Evolutionary conservation across 2,797 vertebrate genomes (phyloP).

Genomic region (Spea hammondii): DNA sequence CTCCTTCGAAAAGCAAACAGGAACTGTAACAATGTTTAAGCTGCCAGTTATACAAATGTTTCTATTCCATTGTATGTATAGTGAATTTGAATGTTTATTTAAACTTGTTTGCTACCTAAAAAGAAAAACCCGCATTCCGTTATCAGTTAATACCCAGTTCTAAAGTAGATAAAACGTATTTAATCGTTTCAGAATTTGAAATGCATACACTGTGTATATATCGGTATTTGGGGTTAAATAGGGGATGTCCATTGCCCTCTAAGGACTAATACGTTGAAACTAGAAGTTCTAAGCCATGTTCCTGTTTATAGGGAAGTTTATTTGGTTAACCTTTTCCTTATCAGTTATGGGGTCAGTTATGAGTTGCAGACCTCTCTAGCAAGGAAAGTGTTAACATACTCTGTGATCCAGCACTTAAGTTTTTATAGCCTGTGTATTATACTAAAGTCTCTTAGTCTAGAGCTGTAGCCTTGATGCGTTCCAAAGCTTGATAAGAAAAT

Average conservation of each 20-base stretch:
- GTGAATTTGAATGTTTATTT: constrained; percentile 6
- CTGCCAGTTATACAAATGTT: constrained; percentile 22
- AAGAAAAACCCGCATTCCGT: neutral
- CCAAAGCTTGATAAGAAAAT: neutral
- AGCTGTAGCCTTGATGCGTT: constrained; percentile 16
- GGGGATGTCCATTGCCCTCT: too few species aligned
- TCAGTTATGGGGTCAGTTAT: neutral
- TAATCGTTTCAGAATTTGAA: too few species aligned
- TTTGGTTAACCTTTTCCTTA: neutral
- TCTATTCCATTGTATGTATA: constrained; percentile 1
- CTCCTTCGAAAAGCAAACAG: constrained; percentile 15
- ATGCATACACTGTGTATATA: too few species aligned
- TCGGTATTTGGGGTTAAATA: too few species aligned
- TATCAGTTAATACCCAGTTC: neutral
- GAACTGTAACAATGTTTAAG: constrained; percentile 3
- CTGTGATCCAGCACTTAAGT: neutral
- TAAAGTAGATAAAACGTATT: too few species aligned
- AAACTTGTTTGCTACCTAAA: neutral
- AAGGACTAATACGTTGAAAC: too few species aligned
- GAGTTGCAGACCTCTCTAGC: neutral
- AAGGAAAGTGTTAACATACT: constrained; percentile 1
- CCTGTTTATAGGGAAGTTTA: neutral
- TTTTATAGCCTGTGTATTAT: neutral
- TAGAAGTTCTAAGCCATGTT: neutral
- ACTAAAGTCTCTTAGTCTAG: neutral